Conservation (phyloP, 2,113 vertebrate species). For the Corythaixoides concolor region DNA sequence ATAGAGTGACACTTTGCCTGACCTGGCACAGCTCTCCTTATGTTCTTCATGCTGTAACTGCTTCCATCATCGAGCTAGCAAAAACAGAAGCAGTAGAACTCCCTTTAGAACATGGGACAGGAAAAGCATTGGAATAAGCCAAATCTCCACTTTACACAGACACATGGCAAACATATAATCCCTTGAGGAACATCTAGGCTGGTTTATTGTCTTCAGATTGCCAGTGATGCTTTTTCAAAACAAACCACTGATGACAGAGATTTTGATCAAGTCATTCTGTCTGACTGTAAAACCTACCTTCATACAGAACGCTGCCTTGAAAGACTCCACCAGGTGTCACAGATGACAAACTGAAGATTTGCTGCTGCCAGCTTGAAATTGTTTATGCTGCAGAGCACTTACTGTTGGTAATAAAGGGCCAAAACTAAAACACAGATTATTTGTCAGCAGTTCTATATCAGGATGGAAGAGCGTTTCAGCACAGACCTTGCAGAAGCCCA, state of each 20-base stretch:
- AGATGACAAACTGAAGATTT: background rate
- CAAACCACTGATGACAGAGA: background rate
- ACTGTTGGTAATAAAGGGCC: background rate
- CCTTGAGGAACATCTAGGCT: background rate
- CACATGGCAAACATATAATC: background rate
- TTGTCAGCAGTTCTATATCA: background rate
- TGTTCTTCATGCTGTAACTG: rapidly evolving
- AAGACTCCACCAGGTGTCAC: background rate
- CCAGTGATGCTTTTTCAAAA: background rate
- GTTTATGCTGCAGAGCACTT: background rate
- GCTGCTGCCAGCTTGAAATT: background rate
- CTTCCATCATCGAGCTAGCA: background rate
- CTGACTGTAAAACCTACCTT: background rate
- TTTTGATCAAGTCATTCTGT: background rate
- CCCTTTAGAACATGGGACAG: background rate
- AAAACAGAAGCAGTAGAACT: background rate
- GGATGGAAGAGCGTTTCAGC: background rate
- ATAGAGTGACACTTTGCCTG: background rate
- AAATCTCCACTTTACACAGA: background rate
- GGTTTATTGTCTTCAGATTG: background rate
- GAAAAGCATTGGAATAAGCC: background rate
- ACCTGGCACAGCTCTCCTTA: background rate
- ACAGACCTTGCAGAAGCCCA: background rate
- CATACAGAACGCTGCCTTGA: background rate
- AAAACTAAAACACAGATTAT: background rate